Conservation (phyloP, 2,888 invertebrate genomes). For the Drosophila subsilvestris region DNA sequence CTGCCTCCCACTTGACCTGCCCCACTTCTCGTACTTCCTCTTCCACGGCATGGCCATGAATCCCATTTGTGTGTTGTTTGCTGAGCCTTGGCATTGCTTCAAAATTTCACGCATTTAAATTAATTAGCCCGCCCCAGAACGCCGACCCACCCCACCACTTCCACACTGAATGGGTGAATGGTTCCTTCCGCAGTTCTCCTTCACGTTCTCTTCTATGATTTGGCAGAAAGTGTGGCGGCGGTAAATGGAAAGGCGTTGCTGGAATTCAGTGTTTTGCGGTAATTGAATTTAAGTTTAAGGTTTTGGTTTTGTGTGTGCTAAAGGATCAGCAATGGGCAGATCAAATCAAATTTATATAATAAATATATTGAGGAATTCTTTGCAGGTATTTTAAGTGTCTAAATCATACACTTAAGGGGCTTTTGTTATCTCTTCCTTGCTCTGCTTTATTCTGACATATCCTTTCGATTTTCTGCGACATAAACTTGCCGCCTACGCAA, state of each 20-base stretch:
- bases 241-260: not conserved
- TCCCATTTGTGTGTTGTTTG: conserved; percentile 49
- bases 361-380: not conserved
- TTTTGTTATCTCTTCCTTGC: not conserved
- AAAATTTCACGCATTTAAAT: conserved; percentile 73
- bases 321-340: not conserved
- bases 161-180: not conserved
- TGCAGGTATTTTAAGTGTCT: not conserved
- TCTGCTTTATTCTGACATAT: no score
- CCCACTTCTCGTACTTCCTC: not conserved
- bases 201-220: not conserved
- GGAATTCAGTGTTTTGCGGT: not conserved
- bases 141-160: not conserved
- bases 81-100: conserved; percentile 59
- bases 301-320: not conserved
- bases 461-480: not conserved
- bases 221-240: not conserved
- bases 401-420: no score
- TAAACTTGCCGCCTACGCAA: no score
- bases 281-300: not conserved
- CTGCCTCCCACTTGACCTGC: conserved; percentile 56
- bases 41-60: conserved; percentile 1
- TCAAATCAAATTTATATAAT: not conserved
- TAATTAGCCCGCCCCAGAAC: conserved; percentile 56
- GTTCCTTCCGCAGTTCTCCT: not conserved